Evolutionary conservation across 2,797 vertebrate genomes (phyloP).

Genomic region (Gymnoscopelus microlampas): DNA sequence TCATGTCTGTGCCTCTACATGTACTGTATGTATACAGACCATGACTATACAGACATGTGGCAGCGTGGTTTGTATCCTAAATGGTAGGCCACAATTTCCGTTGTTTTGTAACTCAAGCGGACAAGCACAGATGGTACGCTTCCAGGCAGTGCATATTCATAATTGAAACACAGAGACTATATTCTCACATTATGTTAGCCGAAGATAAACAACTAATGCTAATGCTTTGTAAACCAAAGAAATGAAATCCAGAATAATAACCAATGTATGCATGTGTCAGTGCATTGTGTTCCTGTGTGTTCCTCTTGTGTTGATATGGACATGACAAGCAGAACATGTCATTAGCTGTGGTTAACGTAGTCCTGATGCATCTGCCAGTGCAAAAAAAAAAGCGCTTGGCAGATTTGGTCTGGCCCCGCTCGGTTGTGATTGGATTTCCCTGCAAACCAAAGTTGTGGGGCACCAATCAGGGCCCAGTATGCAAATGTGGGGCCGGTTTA

Average conservation of each 20-base stretch:
- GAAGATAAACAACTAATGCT: slow-evolving; percentile 53
- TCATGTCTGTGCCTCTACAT: no score
- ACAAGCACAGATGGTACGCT: slow-evolving; percentile 57
- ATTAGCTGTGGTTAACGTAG: neutral
- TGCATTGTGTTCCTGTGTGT: no score
- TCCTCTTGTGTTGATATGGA: slow-evolving; percentile 71
- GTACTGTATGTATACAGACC: no score
- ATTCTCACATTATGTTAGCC: slow-evolving; percentile 43
- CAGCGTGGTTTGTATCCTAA: slow-evolving; percentile 7
- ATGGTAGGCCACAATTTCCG: slow-evolving; percentile 38
- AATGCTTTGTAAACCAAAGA: no score
- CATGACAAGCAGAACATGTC: slow-evolving; percentile 29
- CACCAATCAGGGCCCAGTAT: no score
- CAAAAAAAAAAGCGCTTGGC: no score
- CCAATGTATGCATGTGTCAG: slow-evolving; percentile 57
- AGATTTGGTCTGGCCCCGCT: no score
- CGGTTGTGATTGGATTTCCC: no score
- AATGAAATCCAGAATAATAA: slow-evolving; percentile 40
- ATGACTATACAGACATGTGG: no score
- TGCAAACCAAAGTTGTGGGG: no score
- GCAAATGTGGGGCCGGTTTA: no score
- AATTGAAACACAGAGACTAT: slow-evolving; percentile 49
- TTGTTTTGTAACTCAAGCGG: slow-evolving; percentile 46
- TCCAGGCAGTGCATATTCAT: slow-evolving; percentile 47
- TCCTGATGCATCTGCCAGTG: no score